Evolutionary conservation across 1,140 invertebrate species (phyloP), one percentile per base, ranked within the genome.

Genomic region (Zelostemma sp.): DNA sequence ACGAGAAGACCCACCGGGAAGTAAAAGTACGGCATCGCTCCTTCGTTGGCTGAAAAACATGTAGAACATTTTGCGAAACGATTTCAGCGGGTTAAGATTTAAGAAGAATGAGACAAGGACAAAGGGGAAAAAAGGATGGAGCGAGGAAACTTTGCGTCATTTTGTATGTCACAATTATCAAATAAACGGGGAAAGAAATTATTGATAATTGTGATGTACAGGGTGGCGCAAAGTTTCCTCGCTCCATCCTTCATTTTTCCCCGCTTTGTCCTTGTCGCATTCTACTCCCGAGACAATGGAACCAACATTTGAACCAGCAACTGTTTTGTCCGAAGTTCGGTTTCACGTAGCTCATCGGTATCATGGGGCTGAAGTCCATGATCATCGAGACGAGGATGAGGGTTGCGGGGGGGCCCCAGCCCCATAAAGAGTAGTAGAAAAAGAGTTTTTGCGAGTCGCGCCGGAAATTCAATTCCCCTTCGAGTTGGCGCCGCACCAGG

Each of bases 11-110:
- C 88, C 2, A 90, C 83, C 0, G 89, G 89, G 1, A 87, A 86
- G 73, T 90, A 91, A 68, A 91, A 90, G 68, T 89, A 90, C 1
- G 88, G 88, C 66, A 90, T 78, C 1, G 89, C 86, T 28, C 87
- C 84, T 56, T 84, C 73, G 50, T 89, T 85, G 56, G 87, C 88
- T 90, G 76, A 6, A 77, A 82, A 28, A 8, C n/a, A n/a, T n/a
- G n/a, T n/a, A n/a, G n/a, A n/a, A n/a, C n/a, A n/a, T n/a, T n/a
- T n/a, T n/a, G n/a, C 21, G 21, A 25, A 25, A 25, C n/a, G n/a
- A n/a, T n/a, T n/a, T n/a, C n/a, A n/a, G n/a, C n/a, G n/a, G n/a
- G n/a, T n/a, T n/a, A n/a, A n/a, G n/a, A n/a, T n/a, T n/a, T n/a
- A n/a, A n/a, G n/a, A n/a, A n/a, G n/a, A n/a, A n/a, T n/a, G n/a